Percentiles rank a stretch among this genome's conserved stretches.
Conservation (phyloP, 2,797 vertebrate genomes). For the Orientallactaga sibirica region DNA sequence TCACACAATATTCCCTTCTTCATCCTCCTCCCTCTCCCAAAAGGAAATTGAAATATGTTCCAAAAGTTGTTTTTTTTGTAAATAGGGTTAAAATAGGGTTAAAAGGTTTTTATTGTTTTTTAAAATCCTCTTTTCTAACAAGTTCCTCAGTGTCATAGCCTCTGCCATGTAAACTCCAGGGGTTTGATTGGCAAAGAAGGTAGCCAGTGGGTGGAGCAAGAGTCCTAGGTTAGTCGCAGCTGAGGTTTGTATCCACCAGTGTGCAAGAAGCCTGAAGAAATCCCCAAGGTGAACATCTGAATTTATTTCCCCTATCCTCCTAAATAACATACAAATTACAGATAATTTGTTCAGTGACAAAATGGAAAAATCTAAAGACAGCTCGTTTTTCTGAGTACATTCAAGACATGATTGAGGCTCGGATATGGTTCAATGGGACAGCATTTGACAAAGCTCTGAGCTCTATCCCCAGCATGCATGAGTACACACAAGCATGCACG, state of each 20-base stretch:
- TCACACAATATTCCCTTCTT: accelerated
- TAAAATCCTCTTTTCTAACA: no score
- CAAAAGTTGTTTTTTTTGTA: not conserved
- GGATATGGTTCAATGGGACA: not conserved
- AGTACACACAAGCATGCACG: no score
- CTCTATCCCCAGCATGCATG: not conserved
- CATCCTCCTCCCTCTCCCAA: no score
- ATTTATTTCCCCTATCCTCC: not conserved
- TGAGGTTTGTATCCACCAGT: not conserved
- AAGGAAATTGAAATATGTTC: not conserved
- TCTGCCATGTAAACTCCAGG: not conserved
- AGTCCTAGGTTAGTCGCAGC: not conserved
- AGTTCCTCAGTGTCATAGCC: not conserved
- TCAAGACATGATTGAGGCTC: not conserved
- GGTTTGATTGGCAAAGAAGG: not conserved
- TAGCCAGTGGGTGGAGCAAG: not conserved
- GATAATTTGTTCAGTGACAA: not conserved
- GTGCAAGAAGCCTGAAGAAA: not conserved
- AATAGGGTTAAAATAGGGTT: not conserved
- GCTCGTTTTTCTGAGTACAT: conserved; percentile 36
- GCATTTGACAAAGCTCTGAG: not conserved
- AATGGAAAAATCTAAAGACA: not conserved
- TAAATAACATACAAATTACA: not conserved
- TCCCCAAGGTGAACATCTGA: not conserved
- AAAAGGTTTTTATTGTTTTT: not conserved